A percentile compares a stretch with the other conserved stretches of the same genome.
Conservation (phyloP, 2,113 vertebrate species). For the Salminus brasiliensis region DNA sequence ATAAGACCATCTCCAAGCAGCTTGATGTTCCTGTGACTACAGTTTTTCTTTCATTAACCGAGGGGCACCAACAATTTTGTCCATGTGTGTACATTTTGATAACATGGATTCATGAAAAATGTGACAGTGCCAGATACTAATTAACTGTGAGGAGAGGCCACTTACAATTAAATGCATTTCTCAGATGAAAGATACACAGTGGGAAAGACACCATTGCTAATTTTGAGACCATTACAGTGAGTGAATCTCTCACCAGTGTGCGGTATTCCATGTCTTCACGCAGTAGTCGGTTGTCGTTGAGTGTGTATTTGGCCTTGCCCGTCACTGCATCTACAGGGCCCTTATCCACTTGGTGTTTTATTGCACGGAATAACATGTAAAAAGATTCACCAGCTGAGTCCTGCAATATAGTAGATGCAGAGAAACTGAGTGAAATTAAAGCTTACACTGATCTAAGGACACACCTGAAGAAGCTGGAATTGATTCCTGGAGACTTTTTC, state of each 20-base stretch:
- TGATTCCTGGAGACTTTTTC: too few relatives aligned
- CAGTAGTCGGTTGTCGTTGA: constrained; percentile 94
- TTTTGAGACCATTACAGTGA: background rate
- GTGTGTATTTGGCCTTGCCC: constrained; percentile 95
- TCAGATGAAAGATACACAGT: background rate
- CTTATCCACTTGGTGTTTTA: constrained; percentile 98
- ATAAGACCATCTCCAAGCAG: too few relatives aligned
- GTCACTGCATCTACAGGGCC: constrained; percentile 95
- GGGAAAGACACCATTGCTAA: background rate
- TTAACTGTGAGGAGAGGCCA: too few relatives aligned
- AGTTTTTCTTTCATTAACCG: too few relatives aligned
- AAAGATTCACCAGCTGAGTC: constrained; percentile 94
- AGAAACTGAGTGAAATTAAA: background rate
- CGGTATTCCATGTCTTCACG: constrained; percentile 94
- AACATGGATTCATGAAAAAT: too few relatives aligned
- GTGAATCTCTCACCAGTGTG: constrained; percentile 81
- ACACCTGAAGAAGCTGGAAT: too few relatives aligned
- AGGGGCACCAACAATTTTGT: too few relatives aligned
- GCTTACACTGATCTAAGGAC: too few relatives aligned
- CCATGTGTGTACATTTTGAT: too few relatives aligned
- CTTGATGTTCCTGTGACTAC: too few relatives aligned
- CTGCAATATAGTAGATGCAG: constrained; percentile 64
- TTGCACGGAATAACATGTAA: constrained; percentile 96
- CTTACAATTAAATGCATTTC: too few relatives aligned
- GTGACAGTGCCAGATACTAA: too few relatives aligned